Base-by-base conservation (phyloP, 2,113 vertebrate genomes). In the Sitta europaea region DNA sequence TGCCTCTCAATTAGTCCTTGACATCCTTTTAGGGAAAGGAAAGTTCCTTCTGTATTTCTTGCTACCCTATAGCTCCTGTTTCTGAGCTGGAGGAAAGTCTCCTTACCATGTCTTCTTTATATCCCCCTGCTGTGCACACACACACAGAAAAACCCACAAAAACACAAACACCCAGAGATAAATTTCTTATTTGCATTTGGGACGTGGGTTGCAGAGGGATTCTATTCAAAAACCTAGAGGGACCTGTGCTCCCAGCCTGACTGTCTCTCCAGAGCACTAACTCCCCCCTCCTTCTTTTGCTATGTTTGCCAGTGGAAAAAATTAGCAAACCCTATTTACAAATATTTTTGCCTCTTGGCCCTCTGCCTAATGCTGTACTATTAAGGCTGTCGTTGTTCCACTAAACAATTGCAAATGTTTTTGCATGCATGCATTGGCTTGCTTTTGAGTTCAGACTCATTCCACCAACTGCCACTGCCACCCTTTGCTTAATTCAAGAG, bases 331-430 rank as follows among this genome's bases (percentile, higher is more conserved):
- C 43, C 92, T 94, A 90, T 94, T 97, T 96, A 97, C 94, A 97
- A 96, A 95, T 96, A 95, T 94, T 95, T 97, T 94, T 94, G 86
- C 86, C 83, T 94, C 63, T 71, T 96, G 94, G 95, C 88, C 59
- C 65, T 62, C 88, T 95, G 95, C 94, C 95, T 94, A 62, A 88
- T 88, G 83, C 76, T 81, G 59, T 18, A 14, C 79, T 95, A 66
- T 92, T 94, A 94, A 91, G 83, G 83, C 88, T 74, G 91, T 71
- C 9, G 54, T 91, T 92, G 88, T 96, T 96, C 86, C 59, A 67
- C 94, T 95, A 92, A 96, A 94, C 95, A 95, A 94, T 94, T 94
- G 92, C 96, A 96, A 96, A 96, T 93, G 86, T 77, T 94, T 94
- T 74, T 94, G 65, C 68, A 74, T 75, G 75, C 78, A 68, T 83